phyloP scores from a whole-genome alignment of 2,113 vertebrate species.

The Corvus hawaiiensis region DNA sequence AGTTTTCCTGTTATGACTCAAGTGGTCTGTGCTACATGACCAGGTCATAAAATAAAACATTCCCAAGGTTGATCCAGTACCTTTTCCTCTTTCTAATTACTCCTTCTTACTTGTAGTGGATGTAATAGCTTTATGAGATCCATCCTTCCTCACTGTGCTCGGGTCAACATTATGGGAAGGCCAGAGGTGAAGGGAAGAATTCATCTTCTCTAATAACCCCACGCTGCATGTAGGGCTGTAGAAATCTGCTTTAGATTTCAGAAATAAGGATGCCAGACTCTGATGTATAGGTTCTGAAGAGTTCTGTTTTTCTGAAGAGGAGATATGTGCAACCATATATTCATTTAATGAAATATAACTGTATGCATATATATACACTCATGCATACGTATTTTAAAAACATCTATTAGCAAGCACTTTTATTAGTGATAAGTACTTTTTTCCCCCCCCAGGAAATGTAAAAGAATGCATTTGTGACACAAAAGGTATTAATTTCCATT shows the following conservation, averaged over 20 bases:
- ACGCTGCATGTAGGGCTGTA: background rate
- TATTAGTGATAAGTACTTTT: background rate
- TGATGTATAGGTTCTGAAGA: background rate
- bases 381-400: background rate
- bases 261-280: background rate
- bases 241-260: background rate
- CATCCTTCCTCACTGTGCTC: background rate
- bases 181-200: background rate
- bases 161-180: background rate
- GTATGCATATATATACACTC: accelerated
- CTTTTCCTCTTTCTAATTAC: background rate
- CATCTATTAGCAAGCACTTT: background rate
- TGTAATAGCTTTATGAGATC: background rate
- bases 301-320: background rate
- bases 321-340: background rate
- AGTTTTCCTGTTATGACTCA: background rate
- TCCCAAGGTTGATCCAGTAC: background rate
- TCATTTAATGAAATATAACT: background rate
- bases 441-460: background rate
- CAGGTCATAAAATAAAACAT: background rate
- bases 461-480: background rate
- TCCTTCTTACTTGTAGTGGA: background rate
- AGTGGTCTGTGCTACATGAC: background rate
- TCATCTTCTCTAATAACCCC: background rate
- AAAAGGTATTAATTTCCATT: background rate